Percentiles rank a stretch among this genome's conserved stretches.
phyloP scores from a whole-genome alignment of 1,140 invertebrate species.

The Grapholita molesta region DNA sequence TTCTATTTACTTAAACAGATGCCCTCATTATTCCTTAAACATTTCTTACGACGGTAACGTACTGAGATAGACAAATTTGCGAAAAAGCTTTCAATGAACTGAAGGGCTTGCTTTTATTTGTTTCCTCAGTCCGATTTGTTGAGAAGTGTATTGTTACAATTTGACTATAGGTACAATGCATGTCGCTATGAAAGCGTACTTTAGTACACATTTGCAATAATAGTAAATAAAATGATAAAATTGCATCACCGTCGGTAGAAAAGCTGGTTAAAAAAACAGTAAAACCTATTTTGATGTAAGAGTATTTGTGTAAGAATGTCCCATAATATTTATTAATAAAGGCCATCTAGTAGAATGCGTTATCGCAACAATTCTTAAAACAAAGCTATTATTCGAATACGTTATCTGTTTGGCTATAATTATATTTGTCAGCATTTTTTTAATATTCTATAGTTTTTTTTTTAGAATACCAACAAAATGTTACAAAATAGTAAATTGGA shows the following conservation, averaged over 20 bases:
- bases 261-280: too few relatives aligned
- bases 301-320: too few relatives aligned
- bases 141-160: neutral
- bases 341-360: too few relatives aligned
- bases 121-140: neutral
- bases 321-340: too few relatives aligned
- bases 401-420: too few relatives aligned
- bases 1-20: conserved; percentile 73
- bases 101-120: neutral
- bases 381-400: too few relatives aligned
- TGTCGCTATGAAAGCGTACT: neutral
- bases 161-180: too few relatives aligned
- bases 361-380: too few relatives aligned
- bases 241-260: too few relatives aligned
- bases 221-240: neutral
- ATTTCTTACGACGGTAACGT: conserved; percentile 43
- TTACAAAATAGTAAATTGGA: neutral
- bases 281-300: too few relatives aligned
- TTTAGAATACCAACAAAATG: neutral
- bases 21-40: conserved; percentile 65
- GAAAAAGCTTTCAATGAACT: conserved; percentile 13
- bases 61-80: conserved; percentile 41
- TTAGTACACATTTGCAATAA: neutral
- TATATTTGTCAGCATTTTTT: too few relatives aligned
- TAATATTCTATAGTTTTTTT: too few relatives aligned